Evolutionary conservation across 1,140 invertebrate species (phyloP).

Genomic region (Eupeodes corollae): DNA sequence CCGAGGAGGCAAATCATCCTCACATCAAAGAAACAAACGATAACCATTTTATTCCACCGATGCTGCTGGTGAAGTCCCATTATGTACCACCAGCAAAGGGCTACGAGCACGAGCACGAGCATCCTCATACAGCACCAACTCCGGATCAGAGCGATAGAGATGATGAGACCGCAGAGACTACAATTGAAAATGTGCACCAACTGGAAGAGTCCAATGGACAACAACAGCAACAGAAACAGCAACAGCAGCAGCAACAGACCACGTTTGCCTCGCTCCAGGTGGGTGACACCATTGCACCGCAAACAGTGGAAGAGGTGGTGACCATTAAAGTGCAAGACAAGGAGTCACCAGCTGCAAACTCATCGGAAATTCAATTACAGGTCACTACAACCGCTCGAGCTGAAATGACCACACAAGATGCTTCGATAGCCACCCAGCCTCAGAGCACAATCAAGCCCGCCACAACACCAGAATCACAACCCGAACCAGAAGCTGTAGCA

Average conservation of each 20-base stretch:
- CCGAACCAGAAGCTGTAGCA: neutral
- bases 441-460: neutral
- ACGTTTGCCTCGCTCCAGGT: too few relatives aligned
- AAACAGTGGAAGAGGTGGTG: neutral
- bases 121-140: neutral
- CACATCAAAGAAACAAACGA: conserved; percentile 27
- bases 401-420: neutral
- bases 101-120: conserved; percentile 9
- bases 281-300: neutral
- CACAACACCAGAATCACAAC: conserved; percentile 1
- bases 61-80: conserved; percentile 34
- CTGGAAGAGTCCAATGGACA: neutral
- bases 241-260: conserved; percentile 6
- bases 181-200: neutral
- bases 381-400: conserved; percentile 2
- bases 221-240: conserved; percentile 5
- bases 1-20: conserved; percentile 7
- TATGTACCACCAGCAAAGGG: conserved; percentile 29
- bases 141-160: neutral
- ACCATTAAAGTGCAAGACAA: neutral
- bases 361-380: conserved; percentile 7
- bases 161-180: neutral
- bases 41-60: conserved; percentile 36
- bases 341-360: neutral
- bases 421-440: neutral